phyloP scores from a whole-genome alignment of 2,888 invertebrate species.

The Pegoplata infirma region DNA sequence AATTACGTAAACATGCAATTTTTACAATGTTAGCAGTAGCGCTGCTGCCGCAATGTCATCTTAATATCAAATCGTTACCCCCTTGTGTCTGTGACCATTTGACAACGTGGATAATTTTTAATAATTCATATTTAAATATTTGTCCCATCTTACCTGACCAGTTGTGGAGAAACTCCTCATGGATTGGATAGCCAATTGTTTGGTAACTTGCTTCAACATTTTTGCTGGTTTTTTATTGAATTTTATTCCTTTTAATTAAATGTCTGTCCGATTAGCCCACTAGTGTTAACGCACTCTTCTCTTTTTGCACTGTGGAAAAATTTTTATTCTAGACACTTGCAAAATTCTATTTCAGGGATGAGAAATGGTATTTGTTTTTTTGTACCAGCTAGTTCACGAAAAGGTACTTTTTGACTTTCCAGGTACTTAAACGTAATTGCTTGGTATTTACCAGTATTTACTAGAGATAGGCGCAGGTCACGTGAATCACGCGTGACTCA shows the following conservation, averaged over 20 bases:
- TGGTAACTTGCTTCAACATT: slow-evolving; percentile 83
- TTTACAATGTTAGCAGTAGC: slow-evolving; percentile 5
- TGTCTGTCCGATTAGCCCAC: slow-evolving; percentile 20
- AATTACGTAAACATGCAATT: slow-evolving; percentile 71
- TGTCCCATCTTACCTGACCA: slow-evolving; percentile 79
- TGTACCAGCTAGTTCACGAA: no score
- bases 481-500: no score
- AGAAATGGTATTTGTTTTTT: no score
- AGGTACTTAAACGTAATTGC: no score
- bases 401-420: no score
- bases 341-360: neutral
- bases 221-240: slow-evolving; percentile 68
- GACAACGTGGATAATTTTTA: neutral
- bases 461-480: no score
- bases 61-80: slow-evolving; percentile 48
- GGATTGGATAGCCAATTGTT: slow-evolving; percentile 81
- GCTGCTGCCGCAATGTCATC: slow-evolving; percentile 50
- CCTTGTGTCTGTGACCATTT: neutral
- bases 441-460: no score
- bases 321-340: no score
- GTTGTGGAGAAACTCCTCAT: slow-evolving; percentile 82
- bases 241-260: neutral
- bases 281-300: neutral
- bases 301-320: slow-evolving; percentile 9
- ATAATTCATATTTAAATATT: neutral